Percentiles rank a stretch among this genome's conserved stretches.
Conservation (phyloP, 1,140 invertebrate species). For the Polypedilum pembai region DNA sequence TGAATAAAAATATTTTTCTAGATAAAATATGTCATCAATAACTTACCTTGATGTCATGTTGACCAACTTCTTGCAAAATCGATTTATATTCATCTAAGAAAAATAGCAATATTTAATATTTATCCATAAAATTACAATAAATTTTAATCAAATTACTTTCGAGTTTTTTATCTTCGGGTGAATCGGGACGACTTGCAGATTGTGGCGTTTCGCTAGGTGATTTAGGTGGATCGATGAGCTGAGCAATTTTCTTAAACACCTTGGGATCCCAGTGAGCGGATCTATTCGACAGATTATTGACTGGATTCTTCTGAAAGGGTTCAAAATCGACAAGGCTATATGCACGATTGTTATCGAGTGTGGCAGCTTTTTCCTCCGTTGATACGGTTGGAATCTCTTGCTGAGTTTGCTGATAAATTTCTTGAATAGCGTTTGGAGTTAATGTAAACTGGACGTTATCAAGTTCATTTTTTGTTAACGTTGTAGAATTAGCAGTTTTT, state of each 20-base stretch:
- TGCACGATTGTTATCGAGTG: background rate
- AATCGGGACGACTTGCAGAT: constrained; percentile 27
- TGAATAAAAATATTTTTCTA: background rate
- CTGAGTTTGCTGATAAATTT: constrained; percentile 7
- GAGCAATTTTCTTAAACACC: constrained; percentile 32
- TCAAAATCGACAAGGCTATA: constrained; percentile 10
- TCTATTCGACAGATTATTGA: constrained; percentile 15
- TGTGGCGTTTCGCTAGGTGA: constrained; percentile 43
- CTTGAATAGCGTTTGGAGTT: background rate
- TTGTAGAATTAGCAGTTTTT: constrained; percentile 42
- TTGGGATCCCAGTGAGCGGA: constrained; percentile 14
- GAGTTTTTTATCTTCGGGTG: background rate
- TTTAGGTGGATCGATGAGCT: constrained; percentile 41
- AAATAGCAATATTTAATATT: background rate
- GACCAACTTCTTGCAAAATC: background rate
- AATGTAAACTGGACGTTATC: background rate
- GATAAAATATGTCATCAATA: background rate
- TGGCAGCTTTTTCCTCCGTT: background rate
- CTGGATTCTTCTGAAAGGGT: background rate
- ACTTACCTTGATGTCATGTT: background rate
- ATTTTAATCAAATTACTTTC: background rate
- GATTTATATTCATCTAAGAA: background rate
- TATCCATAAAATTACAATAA: background rate
- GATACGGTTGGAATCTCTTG: background rate
- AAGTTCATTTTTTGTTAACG: constrained; percentile 36